Percentiles rank a stretch among this genome's conserved stretches.
Evolutionary conservation across 2,888 invertebrate genomes (phyloP).

Genomic region (Heliconius ismenius): DNA sequence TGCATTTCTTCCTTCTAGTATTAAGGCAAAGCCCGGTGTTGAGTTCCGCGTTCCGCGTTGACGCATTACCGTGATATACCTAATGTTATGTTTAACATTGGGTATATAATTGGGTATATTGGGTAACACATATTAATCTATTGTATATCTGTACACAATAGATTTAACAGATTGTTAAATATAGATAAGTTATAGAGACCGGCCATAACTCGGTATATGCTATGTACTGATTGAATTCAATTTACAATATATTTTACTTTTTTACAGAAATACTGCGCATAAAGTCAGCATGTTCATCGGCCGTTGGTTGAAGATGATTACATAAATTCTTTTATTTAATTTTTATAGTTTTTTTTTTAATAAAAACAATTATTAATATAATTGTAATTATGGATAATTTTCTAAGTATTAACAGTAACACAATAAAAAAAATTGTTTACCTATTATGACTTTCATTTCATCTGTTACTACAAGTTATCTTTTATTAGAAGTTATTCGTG

Average conservation of each 20-base stretch:
- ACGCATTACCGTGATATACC: too few species aligned
- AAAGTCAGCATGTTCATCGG: conserved; percentile 60
- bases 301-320: conserved; percentile 66
- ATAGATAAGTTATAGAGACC: too few species aligned
- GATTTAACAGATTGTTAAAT: too few species aligned
- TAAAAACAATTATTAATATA: neutral
- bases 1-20: too few species aligned
- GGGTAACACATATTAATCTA: too few species aligned
- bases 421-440: neutral
- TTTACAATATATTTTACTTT: conserved; percentile 23
- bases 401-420: conserved; percentile 1
- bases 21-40: too few species aligned
- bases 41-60: too few species aligned
- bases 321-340: conserved; percentile 47
- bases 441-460: neutral
- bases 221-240: neutral
- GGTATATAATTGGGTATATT: too few species aligned
- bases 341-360: neutral
- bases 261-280: conserved; percentile 63
- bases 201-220: too few species aligned
- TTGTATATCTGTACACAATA: too few species aligned
- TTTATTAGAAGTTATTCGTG: neutral
- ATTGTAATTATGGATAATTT: neutral
- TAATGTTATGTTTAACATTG: too few species aligned
- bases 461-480: neutral